A percentile compares a stretch with the other conserved stretches of the same genome.
Evolutionary conservation across 2,797 vertebrate genomes (phyloP).

Genomic region (Etheostoma nigrum): DNA sequence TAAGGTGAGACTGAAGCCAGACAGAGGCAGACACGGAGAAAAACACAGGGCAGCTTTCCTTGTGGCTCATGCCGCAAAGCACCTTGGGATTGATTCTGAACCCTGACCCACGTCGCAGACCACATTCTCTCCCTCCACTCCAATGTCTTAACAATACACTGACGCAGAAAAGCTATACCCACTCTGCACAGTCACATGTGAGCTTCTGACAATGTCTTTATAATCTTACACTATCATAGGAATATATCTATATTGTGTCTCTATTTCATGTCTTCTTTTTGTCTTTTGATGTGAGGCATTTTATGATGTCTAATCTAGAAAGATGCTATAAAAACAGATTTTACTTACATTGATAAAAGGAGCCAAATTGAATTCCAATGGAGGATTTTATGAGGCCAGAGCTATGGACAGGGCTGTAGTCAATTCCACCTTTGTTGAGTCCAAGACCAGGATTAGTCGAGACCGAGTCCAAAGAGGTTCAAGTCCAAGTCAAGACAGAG

Average conservation of each 20-base stretch:
- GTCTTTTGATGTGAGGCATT: no score
- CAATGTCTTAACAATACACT: neutral
- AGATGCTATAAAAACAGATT: no score
- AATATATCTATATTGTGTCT: neutral
- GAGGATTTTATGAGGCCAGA: no score
- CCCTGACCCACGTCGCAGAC: neutral
- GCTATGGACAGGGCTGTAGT: no score
- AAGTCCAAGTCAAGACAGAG: no score
- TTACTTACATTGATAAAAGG: no score
- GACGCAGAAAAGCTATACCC: conserved; percentile 6
- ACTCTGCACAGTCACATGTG: neutral
- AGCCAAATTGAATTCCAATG: no score
- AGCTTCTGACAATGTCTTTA: neutral
- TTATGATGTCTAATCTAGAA: no score
- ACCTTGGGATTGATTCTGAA: conserved; percentile 54
- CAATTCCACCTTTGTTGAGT: no score
- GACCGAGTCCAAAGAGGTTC: no score
- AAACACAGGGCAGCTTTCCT: conserved; percentile 13
- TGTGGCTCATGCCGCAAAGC: conserved; percentile 34
- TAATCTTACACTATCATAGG: neutral
- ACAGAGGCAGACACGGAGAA: conserved; percentile 34
- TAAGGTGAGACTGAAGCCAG: conserved; percentile 53
- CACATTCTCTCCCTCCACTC: neutral
- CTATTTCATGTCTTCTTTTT: no score
- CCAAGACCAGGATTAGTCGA: no score